Evolutionary conservation across 2,888 invertebrate genomes (phyloP).

Genomic region (Torymus aiolomorphi): DNA sequence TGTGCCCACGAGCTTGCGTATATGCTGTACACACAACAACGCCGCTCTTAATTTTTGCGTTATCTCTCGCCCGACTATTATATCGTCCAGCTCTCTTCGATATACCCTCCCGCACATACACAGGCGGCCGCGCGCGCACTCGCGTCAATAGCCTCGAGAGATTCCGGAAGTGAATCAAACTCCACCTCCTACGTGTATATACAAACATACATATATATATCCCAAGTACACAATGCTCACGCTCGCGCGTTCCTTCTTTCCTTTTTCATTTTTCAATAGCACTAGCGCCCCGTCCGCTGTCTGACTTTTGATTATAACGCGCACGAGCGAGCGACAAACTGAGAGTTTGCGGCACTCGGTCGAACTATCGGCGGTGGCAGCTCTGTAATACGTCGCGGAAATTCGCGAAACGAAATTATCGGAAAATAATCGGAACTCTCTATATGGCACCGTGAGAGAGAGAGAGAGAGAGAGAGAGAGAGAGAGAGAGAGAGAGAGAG

Average conservation of each 20-base stretch:
- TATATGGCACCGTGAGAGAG: too few species aligned
- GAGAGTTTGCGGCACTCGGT: slow-evolving; percentile 4
- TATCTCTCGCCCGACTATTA: slow-evolving; percentile 18
- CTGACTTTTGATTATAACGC: slow-evolving; percentile 49
- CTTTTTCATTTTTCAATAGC: slow-evolving; percentile 33
- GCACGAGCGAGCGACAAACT: slow-evolving; percentile 5
- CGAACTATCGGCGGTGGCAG: not conserved
- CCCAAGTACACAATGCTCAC: slow-evolving; percentile 5
- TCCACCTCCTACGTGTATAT: not conserved
- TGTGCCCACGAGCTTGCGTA: not conserved
- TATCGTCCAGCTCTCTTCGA: not conserved
- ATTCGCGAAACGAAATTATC: slow-evolving; percentile 48
- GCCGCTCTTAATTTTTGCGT: slow-evolving; percentile 31
- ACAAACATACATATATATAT: too few species aligned
- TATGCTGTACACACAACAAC: not conserved
- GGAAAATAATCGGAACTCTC: slow-evolving; percentile 44
- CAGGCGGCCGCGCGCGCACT: not conserved
- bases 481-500: too few species aligned
- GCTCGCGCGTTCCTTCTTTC: not conserved
- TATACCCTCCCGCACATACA: not conserved
- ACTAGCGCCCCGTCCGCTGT: not conserved
- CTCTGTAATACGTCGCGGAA: slow-evolving; percentile 17
- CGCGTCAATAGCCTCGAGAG: slow-evolving; percentile 19
- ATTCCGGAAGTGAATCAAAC: slow-evolving; percentile 34
- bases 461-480: too few species aligned